Evolutionary conservation across 2,113 vertebrate species (phyloP), one percentile per base, ranked within the genome.

Genomic region (Puntigrus tetrazona): DNA sequence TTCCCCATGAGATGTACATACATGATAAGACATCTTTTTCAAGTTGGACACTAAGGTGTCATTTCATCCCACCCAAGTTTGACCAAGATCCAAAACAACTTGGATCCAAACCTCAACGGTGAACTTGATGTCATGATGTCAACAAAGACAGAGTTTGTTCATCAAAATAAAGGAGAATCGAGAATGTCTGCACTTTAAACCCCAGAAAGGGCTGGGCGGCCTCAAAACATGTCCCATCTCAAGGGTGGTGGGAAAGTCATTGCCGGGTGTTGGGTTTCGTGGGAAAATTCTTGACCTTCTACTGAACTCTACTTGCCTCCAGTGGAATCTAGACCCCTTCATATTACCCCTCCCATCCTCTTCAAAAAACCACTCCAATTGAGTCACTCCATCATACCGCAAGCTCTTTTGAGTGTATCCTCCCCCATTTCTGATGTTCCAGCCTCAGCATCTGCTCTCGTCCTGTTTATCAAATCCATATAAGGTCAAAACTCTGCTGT

Each of bases 261-360:
- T 50, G 27, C 14, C n/a, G 73, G 34, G 90, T 89, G 90, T 88
- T 88, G 36, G 3, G 69, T 92, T 93, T 90, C 90, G 89, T 93
- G 92, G 88, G 93, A 93, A 93, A 88, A 93, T 93, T 93, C 90
- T 87, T 92, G 91, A 82, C 87, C 90, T 89, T 55, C 50, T 83
- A n/a, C 36, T 88, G 88, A 92, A 90, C 89, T 83, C 25, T 47
- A 55, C 73, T 84, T 70, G 82, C 84, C 87, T 67, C 72, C 14
- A 84, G 78, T 84, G 81, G 82, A 61, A 86, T 45, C 36, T 55
- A 31, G 81, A 87, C 88, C 87, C 78, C 85, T 59, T 81, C 65
- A 77, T 9, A 18, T n/a, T 36, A 47, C 77, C 31, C 55, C 85
- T 88, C 85, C 85, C 57, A 55, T 70, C 31, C 36, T 72, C 83